These are phyloP conservation scores for Scaptodrosophila lebanonensis DNA, from an alignment of 1,140 invertebrate genomes.

Conservation along the genomic window DNA sequence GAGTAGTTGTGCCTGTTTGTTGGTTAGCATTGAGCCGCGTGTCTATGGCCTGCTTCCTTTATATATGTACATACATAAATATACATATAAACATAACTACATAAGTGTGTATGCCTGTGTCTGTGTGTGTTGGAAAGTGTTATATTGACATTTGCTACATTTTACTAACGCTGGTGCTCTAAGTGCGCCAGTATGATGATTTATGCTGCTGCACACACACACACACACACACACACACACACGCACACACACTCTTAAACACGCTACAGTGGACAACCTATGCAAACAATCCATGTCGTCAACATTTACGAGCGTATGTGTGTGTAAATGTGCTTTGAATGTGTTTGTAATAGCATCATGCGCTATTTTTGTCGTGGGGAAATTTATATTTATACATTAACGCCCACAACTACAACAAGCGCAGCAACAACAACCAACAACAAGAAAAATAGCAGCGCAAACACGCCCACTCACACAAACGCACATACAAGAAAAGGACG, in stretches of 20 bases:
- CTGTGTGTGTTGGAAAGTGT: slow-evolving; percentile 49
- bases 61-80: no score
- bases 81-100: no score
- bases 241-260: background rate
- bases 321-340: background rate
- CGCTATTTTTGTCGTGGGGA: slow-evolving; percentile 35
- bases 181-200: slow-evolving; percentile 46
- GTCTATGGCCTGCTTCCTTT: background rate
- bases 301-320: background rate
- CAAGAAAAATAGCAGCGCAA: no score
- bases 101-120: background rate
- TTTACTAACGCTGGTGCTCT: slow-evolving; percentile 18
- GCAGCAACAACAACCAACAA: no score
- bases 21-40: slow-evolving; percentile 25
- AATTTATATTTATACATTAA: slow-evolving; percentile 4
- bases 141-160: slow-evolving; percentile 69
- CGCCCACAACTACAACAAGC: slow-evolving; percentile 12
- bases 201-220: slow-evolving; percentile 55
- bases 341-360: slow-evolving; percentile 26
- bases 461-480: no score
- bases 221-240: slow-evolving; percentile 1
- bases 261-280: no score
- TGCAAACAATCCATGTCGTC: background rate
- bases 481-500: no score
- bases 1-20: slow-evolving; percentile 10